Percentiles rank a stretch among this genome's conserved stretches.
phyloP scores from a whole-genome alignment of 2,888 invertebrate genomes.

The Petrolisthes manimaculis region DNA sequence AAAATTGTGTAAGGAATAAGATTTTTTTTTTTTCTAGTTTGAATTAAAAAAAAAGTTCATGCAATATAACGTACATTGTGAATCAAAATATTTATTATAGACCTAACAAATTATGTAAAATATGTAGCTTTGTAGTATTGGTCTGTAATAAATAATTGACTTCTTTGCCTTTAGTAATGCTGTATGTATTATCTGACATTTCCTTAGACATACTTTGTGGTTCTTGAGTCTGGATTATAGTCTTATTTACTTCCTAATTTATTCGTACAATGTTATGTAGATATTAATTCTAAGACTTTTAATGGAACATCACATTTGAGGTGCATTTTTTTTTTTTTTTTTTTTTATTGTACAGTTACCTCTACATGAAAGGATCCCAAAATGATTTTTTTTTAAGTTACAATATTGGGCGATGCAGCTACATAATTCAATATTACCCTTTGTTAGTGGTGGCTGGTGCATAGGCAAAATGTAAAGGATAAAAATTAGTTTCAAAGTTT shows the following conservation, averaged over 20 bases:
- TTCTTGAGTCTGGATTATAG: not conserved
- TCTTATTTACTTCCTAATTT: not conserved
- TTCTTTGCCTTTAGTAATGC: not conserved
- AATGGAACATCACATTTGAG: not conserved
- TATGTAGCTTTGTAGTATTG: slow-evolving; percentile 27
- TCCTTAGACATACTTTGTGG: not conserved
- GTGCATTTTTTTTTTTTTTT: not conserved
- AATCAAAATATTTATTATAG: slow-evolving; percentile 49
- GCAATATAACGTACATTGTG: not conserved
- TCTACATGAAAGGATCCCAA: too few relatives aligned
- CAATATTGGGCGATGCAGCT: too few relatives aligned
- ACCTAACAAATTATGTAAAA: slow-evolving; percentile 26
- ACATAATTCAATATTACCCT: too few relatives aligned
- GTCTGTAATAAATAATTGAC: slow-evolving; percentile 36
- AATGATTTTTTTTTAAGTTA: too few relatives aligned
- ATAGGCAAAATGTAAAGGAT: too few relatives aligned
- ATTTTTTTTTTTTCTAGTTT: not conserved
- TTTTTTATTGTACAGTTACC: not conserved
- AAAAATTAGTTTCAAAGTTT: too few relatives aligned
- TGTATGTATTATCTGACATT: too few relatives aligned
- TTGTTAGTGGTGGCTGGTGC: too few relatives aligned
- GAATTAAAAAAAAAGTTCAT: not conserved
- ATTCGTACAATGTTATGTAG: not conserved
- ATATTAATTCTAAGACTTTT: slow-evolving; percentile 13
- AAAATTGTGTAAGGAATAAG: not conserved